Evolutionary conservation across 2,888 invertebrate genomes (phyloP).

Genomic region (Drosophila tanythrix): DNA sequence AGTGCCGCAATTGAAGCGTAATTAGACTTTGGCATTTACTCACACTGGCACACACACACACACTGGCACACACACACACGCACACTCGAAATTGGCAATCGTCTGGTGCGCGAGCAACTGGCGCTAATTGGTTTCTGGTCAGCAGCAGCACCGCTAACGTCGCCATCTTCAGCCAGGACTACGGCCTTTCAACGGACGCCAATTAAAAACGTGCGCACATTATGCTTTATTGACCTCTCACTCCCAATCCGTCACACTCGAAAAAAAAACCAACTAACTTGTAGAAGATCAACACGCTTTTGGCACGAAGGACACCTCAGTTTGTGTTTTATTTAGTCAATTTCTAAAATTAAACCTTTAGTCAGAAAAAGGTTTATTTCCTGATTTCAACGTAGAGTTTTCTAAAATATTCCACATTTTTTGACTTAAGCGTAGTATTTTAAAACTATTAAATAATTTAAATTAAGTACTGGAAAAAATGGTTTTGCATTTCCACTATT

Average conservation of each 20-base stretch:
- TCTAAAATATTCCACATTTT: neutral
- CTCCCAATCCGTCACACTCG: slow-evolving; percentile 3
- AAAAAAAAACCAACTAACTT: neutral
- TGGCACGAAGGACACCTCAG: neutral
- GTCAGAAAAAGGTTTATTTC: neutral
- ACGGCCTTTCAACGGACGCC: slow-evolving; percentile 70
- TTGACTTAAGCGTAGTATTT: neutral
- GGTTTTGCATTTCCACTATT: too few relatives aligned
- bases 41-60: slow-evolving; percentile 26
- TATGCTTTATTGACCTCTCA: slow-evolving; percentile 78
- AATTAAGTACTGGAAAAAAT: too few relatives aligned
- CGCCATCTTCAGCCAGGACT: slow-evolving; percentile 38
- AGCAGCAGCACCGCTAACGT: slow-evolving; percentile 39
- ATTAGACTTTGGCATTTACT: slow-evolving; percentile 80
- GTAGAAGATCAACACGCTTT: neutral
- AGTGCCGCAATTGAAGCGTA: slow-evolving; percentile 84
- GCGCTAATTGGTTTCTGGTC: slow-evolving; percentile 80
- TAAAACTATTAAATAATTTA: neutral
- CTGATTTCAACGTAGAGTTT: neutral
- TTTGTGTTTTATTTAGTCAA: neutral
- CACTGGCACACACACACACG: slow-evolving; percentile 10
- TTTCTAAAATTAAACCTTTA: neutral
- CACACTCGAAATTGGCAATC: slow-evolving; percentile 54
- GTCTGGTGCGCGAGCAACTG: slow-evolving; percentile 63
- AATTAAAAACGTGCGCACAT: slow-evolving; percentile 81